Evolutionary conservation across 2,113 vertebrate genomes (phyloP).

Genomic region (Hyla sarda): DNA sequence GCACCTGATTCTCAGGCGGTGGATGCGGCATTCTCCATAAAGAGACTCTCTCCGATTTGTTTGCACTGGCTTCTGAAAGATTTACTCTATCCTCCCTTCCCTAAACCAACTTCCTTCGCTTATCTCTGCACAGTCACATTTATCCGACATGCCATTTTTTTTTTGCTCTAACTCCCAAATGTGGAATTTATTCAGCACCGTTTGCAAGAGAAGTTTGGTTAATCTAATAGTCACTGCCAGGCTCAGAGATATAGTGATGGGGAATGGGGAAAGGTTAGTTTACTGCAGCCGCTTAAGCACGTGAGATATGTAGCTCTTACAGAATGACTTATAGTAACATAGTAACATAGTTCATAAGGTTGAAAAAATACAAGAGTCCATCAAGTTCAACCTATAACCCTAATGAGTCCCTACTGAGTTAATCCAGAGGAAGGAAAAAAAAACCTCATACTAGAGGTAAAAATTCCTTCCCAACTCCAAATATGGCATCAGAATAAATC

Average conservation of each 20-base stretch:
- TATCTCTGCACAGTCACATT: conserved; percentile 38
- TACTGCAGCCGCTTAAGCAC: not conserved
- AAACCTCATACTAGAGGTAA: no score
- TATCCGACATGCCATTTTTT: not conserved
- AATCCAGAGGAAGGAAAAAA: no score
- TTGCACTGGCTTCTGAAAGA: not conserved
- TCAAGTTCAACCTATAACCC: no score
- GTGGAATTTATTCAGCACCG: conserved; percentile 25
- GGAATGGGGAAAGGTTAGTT: not conserved
- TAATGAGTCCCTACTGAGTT: no score
- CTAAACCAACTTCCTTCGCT: conserved; percentile 4
- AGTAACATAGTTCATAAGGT: no score
- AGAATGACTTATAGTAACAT: not conserved
- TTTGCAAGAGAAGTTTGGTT: conserved; percentile 1
- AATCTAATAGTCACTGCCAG: not conserved
- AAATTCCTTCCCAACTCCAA: no score
- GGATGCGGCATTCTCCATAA: not conserved
- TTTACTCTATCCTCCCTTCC: conserved; percentile 16
- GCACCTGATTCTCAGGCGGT: not conserved
- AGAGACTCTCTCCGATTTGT: not conserved
- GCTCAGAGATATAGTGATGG: not conserved
- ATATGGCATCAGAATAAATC: no score
- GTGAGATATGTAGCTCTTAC: not conserved
- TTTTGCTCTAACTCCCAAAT: not conserved
- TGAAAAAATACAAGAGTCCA: no score